Evolutionary conservation across 2,888 invertebrate genomes (phyloP).

Genomic region (Tricholauxania praeusta): DNA sequence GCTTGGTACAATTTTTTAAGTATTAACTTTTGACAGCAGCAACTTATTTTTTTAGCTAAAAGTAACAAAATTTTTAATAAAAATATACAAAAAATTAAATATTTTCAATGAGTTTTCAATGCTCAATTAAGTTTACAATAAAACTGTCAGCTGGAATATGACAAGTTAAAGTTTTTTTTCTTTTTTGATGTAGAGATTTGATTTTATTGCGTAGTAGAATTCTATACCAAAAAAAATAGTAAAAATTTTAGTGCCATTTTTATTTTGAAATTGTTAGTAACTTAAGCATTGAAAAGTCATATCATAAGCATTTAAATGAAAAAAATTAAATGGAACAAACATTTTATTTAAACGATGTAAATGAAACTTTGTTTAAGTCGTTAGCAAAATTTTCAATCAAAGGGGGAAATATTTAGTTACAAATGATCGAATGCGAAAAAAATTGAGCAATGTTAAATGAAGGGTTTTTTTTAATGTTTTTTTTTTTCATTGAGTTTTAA

Average conservation of each 20-base stretch:
- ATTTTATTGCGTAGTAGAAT: neutral
- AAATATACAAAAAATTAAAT: constrained; percentile 43
- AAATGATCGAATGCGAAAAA: constrained; percentile 56
- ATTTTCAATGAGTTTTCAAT: constrained; percentile 41
- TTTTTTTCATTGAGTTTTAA: no score
- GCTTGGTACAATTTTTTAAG: no score
- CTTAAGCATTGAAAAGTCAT: no score
- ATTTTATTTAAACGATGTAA: constrained; percentile 65
- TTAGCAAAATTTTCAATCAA: constrained; percentile 12
- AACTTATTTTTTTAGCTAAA: constrained; percentile 55
- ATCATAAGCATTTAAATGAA: constrained; percentile 3
- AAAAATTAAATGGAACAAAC: constrained; percentile 51
- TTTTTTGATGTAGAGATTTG: neutral
- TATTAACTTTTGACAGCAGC: constrained; percentile 32
- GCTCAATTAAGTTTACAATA: no score
- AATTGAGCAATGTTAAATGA: no score
- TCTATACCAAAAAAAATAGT: neutral
- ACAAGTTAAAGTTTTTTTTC: neutral
- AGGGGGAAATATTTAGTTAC: constrained; percentile 55
- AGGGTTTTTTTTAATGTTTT: no score
- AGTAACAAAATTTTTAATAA: constrained; percentile 43
- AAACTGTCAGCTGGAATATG: neutral
- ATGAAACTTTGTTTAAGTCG: constrained; percentile 59
- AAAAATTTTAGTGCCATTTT: neutral
- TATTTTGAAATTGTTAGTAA: neutral